phyloP scores from a whole-genome alignment of 2,888 invertebrate genomes.

The Steinernema carpocapsae region DNA sequence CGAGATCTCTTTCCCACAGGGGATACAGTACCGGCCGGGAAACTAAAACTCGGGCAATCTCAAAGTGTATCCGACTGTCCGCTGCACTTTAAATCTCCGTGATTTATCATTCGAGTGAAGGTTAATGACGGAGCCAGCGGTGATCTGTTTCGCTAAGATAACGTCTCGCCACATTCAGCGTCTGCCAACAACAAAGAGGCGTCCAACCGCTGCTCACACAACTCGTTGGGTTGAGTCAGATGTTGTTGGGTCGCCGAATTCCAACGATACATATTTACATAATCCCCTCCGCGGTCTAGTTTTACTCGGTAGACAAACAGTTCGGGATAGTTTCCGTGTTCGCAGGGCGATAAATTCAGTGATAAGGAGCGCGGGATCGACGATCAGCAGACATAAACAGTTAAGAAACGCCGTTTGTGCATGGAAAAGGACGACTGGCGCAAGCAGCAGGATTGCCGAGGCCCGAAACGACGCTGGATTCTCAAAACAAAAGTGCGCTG shows the following conservation, averaged over 20 bases:
- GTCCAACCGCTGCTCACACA: background rate
- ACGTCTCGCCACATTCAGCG: background rate
- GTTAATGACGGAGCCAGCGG: background rate
- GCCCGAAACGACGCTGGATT: too few species aligned
- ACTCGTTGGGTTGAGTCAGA: background rate
- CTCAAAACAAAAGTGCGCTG: too few species aligned
- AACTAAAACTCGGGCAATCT: background rate
- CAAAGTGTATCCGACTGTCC: constrained; percentile 4
- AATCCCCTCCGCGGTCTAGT: background rate
- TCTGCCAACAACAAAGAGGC: background rate
- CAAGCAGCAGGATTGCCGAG: background rate
- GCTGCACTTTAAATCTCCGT: background rate
- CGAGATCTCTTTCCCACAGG: too few species aligned
- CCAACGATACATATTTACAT: background rate
- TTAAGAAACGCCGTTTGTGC: background rate
- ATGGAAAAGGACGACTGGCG: background rate
- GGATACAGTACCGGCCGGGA: too few species aligned
- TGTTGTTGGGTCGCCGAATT: background rate
- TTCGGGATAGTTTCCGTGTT: background rate
- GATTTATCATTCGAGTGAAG: background rate
- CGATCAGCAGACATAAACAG: background rate
- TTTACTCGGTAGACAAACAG: background rate
- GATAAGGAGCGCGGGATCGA: background rate
- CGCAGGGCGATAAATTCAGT: background rate
- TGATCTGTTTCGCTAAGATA: background rate